Conservation (phyloP, 2,888 invertebrate species). For the Ceratothoa steindachneri region DNA sequence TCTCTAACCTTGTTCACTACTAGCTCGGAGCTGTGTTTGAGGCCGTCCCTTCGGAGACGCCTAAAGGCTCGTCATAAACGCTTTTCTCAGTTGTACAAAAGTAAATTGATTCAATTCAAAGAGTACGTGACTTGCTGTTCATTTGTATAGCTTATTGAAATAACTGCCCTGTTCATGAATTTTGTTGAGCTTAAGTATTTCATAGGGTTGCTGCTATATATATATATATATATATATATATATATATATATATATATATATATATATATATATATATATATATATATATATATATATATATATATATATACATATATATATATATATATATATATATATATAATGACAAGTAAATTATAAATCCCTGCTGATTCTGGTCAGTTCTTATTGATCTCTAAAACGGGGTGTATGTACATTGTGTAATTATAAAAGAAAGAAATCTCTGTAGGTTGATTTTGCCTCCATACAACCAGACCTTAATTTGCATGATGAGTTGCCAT, state of each 20-base stretch:
- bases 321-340: not conserved
- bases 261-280: not conserved
- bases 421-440: slow-evolving; percentile 21
- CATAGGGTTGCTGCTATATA: not conserved
- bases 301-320: not conserved
- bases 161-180: not conserved
- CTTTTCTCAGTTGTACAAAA: not conserved
- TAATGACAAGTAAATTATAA: not conserved
- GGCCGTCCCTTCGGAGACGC: not conserved
- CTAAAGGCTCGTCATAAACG: not conserved
- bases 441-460: slow-evolving; percentile 39
- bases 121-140: not conserved
- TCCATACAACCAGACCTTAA: not conserved
- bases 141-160: not conserved
- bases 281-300: not conserved
- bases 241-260: not conserved
- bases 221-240: not conserved
- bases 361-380: not conserved
- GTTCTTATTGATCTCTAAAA: slow-evolving; percentile 9
- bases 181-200: not conserved
- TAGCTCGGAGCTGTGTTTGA: not conserved
- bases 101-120: not conserved
- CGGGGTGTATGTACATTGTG: slow-evolving; percentile 4
- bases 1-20: not conserved
- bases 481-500: not conserved